A percentile compares a stretch with the other conserved stretches of the same genome.
phyloP scores from a whole-genome alignment of 2,113 vertebrate genomes.

The Rhegmatorhina hoffmannsi region DNA sequence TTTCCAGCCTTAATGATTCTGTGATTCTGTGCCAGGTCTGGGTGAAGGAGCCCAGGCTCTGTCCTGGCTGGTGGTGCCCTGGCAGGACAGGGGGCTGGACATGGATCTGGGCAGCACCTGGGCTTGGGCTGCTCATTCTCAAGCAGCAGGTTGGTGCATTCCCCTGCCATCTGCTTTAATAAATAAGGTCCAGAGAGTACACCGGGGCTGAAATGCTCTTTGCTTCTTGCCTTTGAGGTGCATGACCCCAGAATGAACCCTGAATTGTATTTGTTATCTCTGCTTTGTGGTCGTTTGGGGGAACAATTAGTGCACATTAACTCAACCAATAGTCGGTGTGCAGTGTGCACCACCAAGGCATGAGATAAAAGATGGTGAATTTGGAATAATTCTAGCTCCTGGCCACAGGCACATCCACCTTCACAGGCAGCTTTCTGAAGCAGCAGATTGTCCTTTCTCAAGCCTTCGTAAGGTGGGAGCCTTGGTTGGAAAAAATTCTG shows the following conservation, averaged over 20 bases:
- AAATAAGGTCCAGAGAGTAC: background rate
- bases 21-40: background rate
- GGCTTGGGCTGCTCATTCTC: background rate
- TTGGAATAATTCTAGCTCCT: slow-evolving; percentile 25
- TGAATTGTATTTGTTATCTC: background rate
- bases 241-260: slow-evolving; percentile 2
- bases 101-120: background rate
- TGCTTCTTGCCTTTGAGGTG: background rate
- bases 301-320: slow-evolving; percentile 19
- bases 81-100: accelerated
- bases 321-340: background rate
- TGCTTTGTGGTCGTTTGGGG: slow-evolving; percentile 12
- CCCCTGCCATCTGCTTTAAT: background rate
- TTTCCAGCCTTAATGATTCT: background rate
- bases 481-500: background rate
- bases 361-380: slow-evolving; percentile 24
- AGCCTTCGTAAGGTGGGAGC: background rate
- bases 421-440: slow-evolving; percentile 23
- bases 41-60: background rate
- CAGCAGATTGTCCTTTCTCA: background rate
- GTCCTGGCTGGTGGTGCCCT: too few relatives aligned
- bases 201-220: background rate
- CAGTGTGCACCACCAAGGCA: background rate
- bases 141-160: background rate
- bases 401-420: background rate